Base-by-base conservation (phyloP, 2,888 invertebrate species). In the Gari tellinella region DNA sequence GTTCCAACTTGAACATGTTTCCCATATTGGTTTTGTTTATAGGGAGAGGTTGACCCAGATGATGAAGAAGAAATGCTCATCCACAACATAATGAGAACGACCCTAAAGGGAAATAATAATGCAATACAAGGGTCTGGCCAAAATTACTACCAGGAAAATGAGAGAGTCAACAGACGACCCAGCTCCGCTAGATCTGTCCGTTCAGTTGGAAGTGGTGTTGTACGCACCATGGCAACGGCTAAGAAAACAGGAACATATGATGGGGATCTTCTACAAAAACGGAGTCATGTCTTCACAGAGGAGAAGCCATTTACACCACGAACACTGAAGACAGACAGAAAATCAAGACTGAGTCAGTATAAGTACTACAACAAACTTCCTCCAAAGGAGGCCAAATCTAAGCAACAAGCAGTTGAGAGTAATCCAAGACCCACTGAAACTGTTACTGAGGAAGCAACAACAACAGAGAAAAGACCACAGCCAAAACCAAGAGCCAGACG, bases 301-400 rank as follows among this genome's bases (percentile, higher is more conserved):
- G 85, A 85, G 21, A 88, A 89, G 62, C 88, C 90, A 14, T 91
- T 91, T 70, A 89, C 90, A 7, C 91, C 91, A 17, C 72, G 91
- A 45, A 90, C 89, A 19, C 81, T 91, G 14, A 89, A 88, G 69
- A 84, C 84, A 26, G 89, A 89, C 61, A 72, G 85, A n/a, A 72
- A 82, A 31, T 91, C 91, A 8, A 80, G 83, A 43, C 79, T 91
- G 53, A 87, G 83, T 53, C 77, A 87, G 60, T 89, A 88, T 60
- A 90, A 90, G 67, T 90, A 88, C 69, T 90, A 91, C 83, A 90
- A 85, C 37, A 84, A 90, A 49, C 86, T 90, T 10, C 87, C 87
- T 3, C 82, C 80, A 26, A 67, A 69, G 4, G 62, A 58, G 12
- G 63, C 38, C 31, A 51, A 52, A 49, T 17, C 38, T 43, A 55